Evolutionary conservation across 2,113 vertebrate species (phyloP), one percentile per base, ranked within the genome.

Genomic region (Cryptotis parvus): DNA sequence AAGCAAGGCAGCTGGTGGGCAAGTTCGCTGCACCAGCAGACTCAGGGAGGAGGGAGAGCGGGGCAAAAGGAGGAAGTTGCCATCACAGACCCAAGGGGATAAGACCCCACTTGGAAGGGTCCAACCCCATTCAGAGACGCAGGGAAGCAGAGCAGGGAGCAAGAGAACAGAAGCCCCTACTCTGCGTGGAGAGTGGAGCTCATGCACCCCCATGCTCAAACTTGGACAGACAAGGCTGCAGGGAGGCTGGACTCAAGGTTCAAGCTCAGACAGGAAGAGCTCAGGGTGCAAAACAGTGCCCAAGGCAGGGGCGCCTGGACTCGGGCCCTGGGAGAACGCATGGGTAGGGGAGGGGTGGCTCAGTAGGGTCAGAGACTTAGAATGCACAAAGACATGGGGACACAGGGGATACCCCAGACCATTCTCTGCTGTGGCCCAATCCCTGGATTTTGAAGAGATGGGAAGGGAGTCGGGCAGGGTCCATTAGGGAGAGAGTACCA

Each of bases 341-440:
- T 16, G 9, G n/a, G 65, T 14, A 20, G 39, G 9, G 0, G 1
- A 69, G 24, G 24, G 52, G 41, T 0, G 29, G 37, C 9, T 39
- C 43, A 3, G n/a, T 12, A 61, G 49, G 61, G 18, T 41, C 45
- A 3, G 3, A 41, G 3, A 26, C 41, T 2, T 5, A 35, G 29
- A 65, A 65, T 31, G 26, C 39, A 65, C 5, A 3, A 6, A 81
- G 68, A 80, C 33, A 10, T 1, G 2, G 6, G 52, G 24, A 55
- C 1, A 1, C 39, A 39, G 4, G 0, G 6, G 27, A 31, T 35
- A 7, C 2, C 12, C 35, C 0, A 15, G 0, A 27, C 6, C 65
- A 41, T 22, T 39, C 1, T 58, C 22, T 6, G 22, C 24, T 1
- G 2, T 1, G 29, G 69, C 37, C 29, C 7, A 18, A 33, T 2